Conservation (phyloP, 2,113 vertebrate genomes). For the Paralichthys olivaceus region DNA sequence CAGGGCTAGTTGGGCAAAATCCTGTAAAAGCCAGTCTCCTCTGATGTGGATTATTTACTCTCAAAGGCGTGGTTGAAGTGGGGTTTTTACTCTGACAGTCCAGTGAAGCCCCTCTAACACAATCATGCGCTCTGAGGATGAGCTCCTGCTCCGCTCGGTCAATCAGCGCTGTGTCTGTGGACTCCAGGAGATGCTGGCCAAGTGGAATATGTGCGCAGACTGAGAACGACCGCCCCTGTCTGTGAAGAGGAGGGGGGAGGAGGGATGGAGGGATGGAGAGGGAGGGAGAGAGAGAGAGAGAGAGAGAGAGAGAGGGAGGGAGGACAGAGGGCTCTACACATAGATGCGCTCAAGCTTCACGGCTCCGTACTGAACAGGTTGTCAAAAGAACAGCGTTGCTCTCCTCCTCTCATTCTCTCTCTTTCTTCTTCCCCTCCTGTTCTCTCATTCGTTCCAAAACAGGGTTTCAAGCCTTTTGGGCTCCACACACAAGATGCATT, state of each 20-base stretch:
- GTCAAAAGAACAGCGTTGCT: slow-evolving; percentile 54
- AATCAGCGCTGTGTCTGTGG: slow-evolving; percentile 78
- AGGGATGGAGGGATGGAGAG: slow-evolving; percentile 4
- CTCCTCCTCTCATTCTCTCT: background rate
- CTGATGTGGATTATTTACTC: slow-evolving; percentile 42
- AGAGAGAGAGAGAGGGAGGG: slow-evolving; percentile 21
- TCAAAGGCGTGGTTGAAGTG: slow-evolving; percentile 44
- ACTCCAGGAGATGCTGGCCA: slow-evolving; percentile 75
- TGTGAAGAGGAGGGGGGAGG: slow-evolving; percentile 41
- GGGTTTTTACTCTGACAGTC: slow-evolving; percentile 35
- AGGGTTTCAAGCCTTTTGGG: background rate
- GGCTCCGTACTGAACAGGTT: slow-evolving; percentile 75
- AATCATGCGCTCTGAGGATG: slow-evolving; percentile 59
- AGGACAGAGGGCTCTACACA: slow-evolving; percentile 62
- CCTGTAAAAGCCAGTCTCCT: background rate
- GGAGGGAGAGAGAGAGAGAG: slow-evolving; percentile 16
- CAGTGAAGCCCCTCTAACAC: slow-evolving; percentile 52
- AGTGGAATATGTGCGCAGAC: slow-evolving; percentile 80
- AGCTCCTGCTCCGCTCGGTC: slow-evolving; percentile 62
- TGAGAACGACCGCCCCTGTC: slow-evolving; percentile 82
- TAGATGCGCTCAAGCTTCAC: slow-evolving; percentile 57
- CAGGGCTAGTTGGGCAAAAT: slow-evolving; percentile 21
- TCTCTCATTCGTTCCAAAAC: background rate
- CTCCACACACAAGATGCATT: background rate
- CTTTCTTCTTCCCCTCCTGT: background rate